These are phyloP conservation scores for Pachypeltis micranthus DNA, from an alignment of 1,140 invertebrate genomes.

Conservation along the genomic window DNA sequence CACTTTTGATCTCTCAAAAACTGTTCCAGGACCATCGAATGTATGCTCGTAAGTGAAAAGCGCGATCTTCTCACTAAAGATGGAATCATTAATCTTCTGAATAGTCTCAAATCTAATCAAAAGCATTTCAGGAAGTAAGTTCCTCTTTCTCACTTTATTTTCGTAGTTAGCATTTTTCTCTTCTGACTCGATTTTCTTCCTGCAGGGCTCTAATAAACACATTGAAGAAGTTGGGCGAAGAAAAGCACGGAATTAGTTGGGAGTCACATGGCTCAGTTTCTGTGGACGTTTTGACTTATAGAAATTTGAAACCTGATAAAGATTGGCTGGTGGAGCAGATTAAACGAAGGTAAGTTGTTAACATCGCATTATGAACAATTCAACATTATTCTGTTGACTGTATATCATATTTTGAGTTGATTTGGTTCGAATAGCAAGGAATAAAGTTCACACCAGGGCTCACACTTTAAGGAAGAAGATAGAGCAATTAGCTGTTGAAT, in stretches of 20 bases:
- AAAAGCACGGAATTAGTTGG: slow-evolving; percentile 40
- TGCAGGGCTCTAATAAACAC: slow-evolving; percentile 44
- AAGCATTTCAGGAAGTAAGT: slow-evolving; percentile 17
- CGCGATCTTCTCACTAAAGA: slow-evolving; percentile 45
- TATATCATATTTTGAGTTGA: no score
- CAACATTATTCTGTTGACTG: no score
- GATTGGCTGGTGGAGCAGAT: slow-evolving; percentile 44
- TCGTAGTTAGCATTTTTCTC: slow-evolving; percentile 12
- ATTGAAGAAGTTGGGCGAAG: slow-evolving; percentile 44
- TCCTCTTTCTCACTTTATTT: not conserved
- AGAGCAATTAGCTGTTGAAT: no score
- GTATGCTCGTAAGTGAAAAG: slow-evolving; percentile 43
- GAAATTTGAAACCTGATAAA: slow-evolving; percentile 38
- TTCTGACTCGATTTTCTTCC: not conserved
- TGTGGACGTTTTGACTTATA: slow-evolving; percentile 38
- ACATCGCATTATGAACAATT: no score
- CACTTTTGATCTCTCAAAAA: no score
- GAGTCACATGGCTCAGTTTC: slow-evolving; percentile 36
- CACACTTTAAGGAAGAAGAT: no score
- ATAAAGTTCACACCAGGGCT: no score
- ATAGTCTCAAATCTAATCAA: slow-evolving; percentile 10
- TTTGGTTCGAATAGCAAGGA: no score
- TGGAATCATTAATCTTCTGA: slow-evolving; percentile 43
- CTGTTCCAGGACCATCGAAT: slow-evolving; percentile 39
- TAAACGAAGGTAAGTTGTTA: slow-evolving; percentile 30